Percentiles rank a stretch among this genome's conserved stretches.
Evolutionary conservation across 1,140 invertebrate species (phyloP).

Genomic region (Phocides pigmalion): DNA sequence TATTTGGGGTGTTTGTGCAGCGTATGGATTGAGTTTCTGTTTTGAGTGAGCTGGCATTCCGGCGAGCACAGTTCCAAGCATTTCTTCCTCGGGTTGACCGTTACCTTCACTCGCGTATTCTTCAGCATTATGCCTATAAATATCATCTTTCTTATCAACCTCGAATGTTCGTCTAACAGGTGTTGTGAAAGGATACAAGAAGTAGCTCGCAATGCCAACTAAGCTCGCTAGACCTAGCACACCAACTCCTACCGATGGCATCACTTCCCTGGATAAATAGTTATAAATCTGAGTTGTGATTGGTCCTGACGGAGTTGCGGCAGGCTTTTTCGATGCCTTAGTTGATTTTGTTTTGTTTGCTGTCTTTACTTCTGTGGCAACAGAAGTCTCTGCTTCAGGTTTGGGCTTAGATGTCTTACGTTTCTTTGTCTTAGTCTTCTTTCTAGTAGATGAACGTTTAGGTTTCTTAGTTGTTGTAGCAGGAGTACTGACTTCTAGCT

Average conservation of each 20-base stretch:
- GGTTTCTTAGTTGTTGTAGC: constrained; percentile 80
- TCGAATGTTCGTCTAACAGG: constrained; percentile 88
- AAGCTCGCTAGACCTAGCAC: constrained; percentile 88
- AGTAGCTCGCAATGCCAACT: constrained; percentile 89
- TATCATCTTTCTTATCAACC: constrained; percentile 85
- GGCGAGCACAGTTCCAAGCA: constrained; percentile 88
- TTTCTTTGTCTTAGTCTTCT: constrained; percentile 81
- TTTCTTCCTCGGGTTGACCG: constrained; percentile 89
- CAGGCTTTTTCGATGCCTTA: constrained; percentile 70
- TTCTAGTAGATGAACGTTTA: constrained; percentile 72
- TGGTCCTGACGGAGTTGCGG: constrained; percentile 83
- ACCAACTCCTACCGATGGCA: constrained; percentile 91
- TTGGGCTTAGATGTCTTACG: constrained; percentile 73
- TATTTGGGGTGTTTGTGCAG: constrained; percentile 67
- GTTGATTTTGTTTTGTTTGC: constrained; percentile 73
- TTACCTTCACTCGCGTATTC: constrained; percentile 86
- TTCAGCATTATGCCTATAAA: constrained; percentile 86
- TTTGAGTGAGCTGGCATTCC: constrained; percentile 86
- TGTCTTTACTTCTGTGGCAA: constrained; percentile 78
- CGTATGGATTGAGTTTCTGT: constrained; percentile 77
- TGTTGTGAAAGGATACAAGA: constrained; percentile 89
- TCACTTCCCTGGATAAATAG: constrained; percentile 90
- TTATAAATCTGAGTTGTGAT: constrained; percentile 90
- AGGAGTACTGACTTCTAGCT: constrained; percentile 82
- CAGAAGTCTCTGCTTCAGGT: constrained; percentile 81